These are phyloP conservation scores for Enteromius radiatus DNA, from an alignment of 2,797 vertebrate species.

Conservation along the genomic window DNA sequence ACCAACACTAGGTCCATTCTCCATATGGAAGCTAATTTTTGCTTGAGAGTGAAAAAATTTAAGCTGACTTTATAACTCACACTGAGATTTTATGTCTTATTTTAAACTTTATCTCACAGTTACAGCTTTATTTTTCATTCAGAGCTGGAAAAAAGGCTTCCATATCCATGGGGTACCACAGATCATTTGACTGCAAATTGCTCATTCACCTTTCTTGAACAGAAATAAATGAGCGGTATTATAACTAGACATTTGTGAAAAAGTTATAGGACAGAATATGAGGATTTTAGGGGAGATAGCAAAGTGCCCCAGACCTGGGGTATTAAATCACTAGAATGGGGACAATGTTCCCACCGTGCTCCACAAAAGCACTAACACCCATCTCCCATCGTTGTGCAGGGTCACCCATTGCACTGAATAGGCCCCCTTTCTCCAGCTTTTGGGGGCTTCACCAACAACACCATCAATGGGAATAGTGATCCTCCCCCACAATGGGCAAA, in stretches of 20 bases:
- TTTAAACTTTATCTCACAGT: not conserved
- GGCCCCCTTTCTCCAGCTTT: slow-evolving; percentile 71
- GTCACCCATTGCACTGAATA: slow-evolving; percentile 69
- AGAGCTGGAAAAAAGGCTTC: not conserved
- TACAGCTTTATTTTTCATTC: not conserved
- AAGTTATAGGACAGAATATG: slow-evolving; percentile 26
- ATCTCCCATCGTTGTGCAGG: slow-evolving; percentile 68
- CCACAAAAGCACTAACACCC: slow-evolving; percentile 75
- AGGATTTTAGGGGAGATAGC: slow-evolving; percentile 45
- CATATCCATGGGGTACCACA: not conserved
- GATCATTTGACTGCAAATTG: slow-evolving; percentile 11
- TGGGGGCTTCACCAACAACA: slow-evolving; percentile 73
- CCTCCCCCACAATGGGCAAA: slow-evolving; percentile 75
- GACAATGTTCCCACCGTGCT: slow-evolving; percentile 78
- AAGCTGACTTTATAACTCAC: not conserved
- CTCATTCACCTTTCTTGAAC: slow-evolving; percentile 13
- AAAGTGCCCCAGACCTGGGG: slow-evolving; percentile 62
- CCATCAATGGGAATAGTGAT: slow-evolving; percentile 78
- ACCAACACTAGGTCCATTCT: not conserved
- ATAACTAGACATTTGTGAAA: slow-evolving; percentile 27
- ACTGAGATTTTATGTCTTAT: not conserved
- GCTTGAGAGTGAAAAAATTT: not conserved
- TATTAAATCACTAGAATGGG: slow-evolving; percentile 68
- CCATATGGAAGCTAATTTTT: not conserved
- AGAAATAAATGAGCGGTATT: slow-evolving; percentile 16